Conservation (phyloP, 2,113 vertebrate species). For the Solenodon paradoxus region DNA sequence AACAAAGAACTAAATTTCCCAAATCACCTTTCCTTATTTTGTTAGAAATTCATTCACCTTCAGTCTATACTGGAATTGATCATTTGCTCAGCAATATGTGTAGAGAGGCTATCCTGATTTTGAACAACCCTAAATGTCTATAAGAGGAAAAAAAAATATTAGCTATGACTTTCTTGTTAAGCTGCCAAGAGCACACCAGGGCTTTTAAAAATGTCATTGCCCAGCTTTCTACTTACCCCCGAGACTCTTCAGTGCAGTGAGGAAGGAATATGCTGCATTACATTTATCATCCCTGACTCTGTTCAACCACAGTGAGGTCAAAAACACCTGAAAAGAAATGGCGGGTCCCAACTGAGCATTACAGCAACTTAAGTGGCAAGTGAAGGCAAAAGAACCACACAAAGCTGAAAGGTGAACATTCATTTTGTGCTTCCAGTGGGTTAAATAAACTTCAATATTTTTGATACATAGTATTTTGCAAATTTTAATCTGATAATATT, state of each 20-base stretch:
- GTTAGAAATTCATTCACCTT: conserved; percentile 12
- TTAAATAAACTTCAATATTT: neutral
- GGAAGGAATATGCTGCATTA: neutral
- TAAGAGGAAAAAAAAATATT: conserved; percentile 42
- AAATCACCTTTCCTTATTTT: neutral
- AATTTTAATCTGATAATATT: conserved; percentile 8
- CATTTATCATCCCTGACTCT: conserved; percentile 69
- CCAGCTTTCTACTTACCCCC: conserved; percentile 46
- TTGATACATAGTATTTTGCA: neutral
- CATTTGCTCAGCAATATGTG: conserved; percentile 20
- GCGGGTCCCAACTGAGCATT: conserved; percentile 47
- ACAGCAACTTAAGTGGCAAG: conserved; percentile 9
- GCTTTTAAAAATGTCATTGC: conserved; percentile 73
- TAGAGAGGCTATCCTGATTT: conserved; percentile 9
- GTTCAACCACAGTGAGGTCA: conserved; percentile 56
- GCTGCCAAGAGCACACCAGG: conserved; percentile 36
- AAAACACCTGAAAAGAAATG: conserved; percentile 70
- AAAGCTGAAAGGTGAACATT: neutral
- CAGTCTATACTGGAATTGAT: neutral
- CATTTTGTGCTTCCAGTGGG: neutral
- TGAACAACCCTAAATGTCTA: conserved; percentile 54
- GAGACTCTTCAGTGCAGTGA: conserved; percentile 68
- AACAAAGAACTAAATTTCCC: neutral
- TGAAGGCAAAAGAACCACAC: conserved; percentile 48
- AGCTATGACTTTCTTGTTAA: conserved; percentile 69